A percentile compares a stretch with the other conserved stretches of the same genome.
These are phyloP conservation scores for Mionectes olivaceus DNA, from an alignment of 2,797 vertebrate genomes.

Conservation along the genomic window DNA sequence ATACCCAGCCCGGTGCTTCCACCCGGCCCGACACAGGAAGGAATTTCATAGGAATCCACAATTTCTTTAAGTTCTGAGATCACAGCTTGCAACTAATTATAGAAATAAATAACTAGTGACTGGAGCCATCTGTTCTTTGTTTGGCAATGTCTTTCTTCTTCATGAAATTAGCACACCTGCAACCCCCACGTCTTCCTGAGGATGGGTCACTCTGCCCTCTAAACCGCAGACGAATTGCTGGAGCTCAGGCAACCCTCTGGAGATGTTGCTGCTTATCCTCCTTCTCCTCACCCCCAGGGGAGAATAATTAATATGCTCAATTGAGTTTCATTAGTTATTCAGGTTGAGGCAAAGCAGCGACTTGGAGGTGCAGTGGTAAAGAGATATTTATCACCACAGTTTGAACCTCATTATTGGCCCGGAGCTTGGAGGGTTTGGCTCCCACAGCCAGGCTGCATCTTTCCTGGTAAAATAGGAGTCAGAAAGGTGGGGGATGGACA, in stretches of 20 bases:
- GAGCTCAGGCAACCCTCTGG: neutral
- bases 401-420: neutral
- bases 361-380: neutral
- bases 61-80: slow-evolving; percentile 71
- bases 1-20: neutral
- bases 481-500: neutral
- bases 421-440: neutral
- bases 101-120: slow-evolving; percentile 82
- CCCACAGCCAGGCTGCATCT: neutral
- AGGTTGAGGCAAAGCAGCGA: neutral
- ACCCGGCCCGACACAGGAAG: neutral
- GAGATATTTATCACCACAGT: neutral
- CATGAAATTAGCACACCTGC: slow-evolving; percentile 71
- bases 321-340: slow-evolving; percentile 3
- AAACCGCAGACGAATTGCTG: neutral
- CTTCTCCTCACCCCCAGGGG: neutral
- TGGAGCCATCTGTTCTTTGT: slow-evolving; percentile 79
- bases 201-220: slow-evolving; percentile 46
- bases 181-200: neutral
- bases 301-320: slow-evolving; percentile 34
- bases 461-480: neutral
- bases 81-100: slow-evolving; percentile 78
- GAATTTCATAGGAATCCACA: slow-evolving; percentile 57
- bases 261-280: neutral
- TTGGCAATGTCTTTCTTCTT: slow-evolving; percentile 66